These are phyloP conservation scores for Sitobion miscanthi DNA, from an alignment of 1,140 invertebrate genomes.

Conservation along the genomic window DNA sequence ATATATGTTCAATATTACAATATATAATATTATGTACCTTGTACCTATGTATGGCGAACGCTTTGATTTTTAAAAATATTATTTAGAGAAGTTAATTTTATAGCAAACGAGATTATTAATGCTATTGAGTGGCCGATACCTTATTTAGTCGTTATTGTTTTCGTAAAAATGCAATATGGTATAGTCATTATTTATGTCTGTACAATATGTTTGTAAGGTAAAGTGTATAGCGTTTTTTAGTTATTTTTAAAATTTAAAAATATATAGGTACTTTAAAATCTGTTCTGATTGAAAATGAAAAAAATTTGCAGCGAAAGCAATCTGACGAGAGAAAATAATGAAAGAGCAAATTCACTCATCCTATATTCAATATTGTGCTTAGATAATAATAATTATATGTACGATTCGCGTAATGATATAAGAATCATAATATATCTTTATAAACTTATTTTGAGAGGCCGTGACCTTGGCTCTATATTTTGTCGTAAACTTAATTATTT, in stretches of 20 bases:
- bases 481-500: neutral
- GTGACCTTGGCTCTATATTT: neutral
- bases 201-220: neutral
- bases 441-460: neutral
- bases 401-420: neutral
- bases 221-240: neutral
- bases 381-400: neutral
- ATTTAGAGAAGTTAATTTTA: neutral
- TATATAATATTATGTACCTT: neutral
- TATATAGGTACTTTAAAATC: neutral
- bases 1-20: neutral
- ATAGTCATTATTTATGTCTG: neutral
- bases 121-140: neutral
- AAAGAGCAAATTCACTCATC: neutral
- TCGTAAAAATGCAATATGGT: neutral
- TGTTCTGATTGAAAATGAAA: neutral
- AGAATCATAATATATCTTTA: neutral
- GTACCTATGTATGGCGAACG: neutral
- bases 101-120: neutral
- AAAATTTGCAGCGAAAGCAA: neutral
- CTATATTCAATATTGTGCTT: neutral
- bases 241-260: neutral
- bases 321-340: neutral
- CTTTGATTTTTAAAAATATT: neutral
- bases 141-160: slow-evolving; percentile 8